Base-by-base conservation (phyloP, 2,888 invertebrate species). In the Morpho deidamia region DNA sequence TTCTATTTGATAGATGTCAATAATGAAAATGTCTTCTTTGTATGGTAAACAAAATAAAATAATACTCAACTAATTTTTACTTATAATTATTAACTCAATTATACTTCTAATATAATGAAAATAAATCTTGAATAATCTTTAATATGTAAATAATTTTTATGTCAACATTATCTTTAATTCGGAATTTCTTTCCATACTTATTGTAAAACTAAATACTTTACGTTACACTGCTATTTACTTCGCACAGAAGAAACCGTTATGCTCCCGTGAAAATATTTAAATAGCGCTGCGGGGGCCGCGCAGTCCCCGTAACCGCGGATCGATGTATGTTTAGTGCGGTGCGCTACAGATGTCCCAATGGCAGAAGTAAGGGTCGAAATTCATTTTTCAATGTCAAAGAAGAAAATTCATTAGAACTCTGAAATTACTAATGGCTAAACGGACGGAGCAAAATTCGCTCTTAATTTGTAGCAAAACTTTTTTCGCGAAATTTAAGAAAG, bases 371-470 rank as follows among this genome's bases (percentile, higher is more conserved):
- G 78, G 81, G 81, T 74, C 74, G 68, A 76, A 84, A 87, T 83
- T 85, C 85, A 89, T 89, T 88, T 87, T 83, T 89, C 88, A 89
- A 86, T 83, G 89, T 89, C 88, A 82, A 74, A 78, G 80, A 83
- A 83, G 82, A 83, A 89, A 89, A 88, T 89, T 89, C 89, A 89
- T 89, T 89, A 89, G 81, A 89, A 89, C 82, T 89, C 84, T 80
- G 85, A 84, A 86, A 88, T 88, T 89, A 86, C 88, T 86, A 85
- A 89, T 88, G 85, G 84, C 83, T 82, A 83, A 88, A 82, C 83
- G 85, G 87, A 83, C 83, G 83, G 77, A 86, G 87, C 83, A 76
- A 85, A 87, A 87, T 86, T 88, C 78, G 78, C 86, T 88, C 86
- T 87, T 87, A 89, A 89, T 88, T 89, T 88, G 87, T 81, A 83